phyloP scores from a whole-genome alignment of 2,888 invertebrate species.

The Orthosia incerta region DNA sequence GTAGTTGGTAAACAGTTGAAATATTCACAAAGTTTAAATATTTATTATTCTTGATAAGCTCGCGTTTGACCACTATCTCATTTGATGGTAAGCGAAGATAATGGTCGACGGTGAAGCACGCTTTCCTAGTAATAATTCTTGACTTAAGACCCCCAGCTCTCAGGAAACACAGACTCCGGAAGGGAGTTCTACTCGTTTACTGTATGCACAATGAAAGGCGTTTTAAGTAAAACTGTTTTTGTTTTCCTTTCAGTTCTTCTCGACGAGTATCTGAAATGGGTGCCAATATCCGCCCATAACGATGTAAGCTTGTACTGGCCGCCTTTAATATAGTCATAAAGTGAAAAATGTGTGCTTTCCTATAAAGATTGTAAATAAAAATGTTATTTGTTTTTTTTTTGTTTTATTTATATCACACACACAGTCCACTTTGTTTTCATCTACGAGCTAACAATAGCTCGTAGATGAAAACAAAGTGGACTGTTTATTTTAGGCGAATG shows the following conservation, averaged over 20 bases:
- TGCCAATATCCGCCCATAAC: conserved; percentile 94
- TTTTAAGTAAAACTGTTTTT: neutral
- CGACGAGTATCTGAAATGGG: conserved; percentile 94
- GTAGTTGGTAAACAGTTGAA: neutral
- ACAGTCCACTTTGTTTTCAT: too few relatives aligned
- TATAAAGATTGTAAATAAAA: conserved; percentile 73
- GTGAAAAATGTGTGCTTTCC: conserved; percentile 3
- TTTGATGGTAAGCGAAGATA: too few relatives aligned
- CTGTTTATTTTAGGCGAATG: too few relatives aligned
- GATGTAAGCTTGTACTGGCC: conserved; percentile 95
- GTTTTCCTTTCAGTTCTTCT: conserved; percentile 91
- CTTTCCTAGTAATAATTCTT: too few relatives aligned
- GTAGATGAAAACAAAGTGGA: too few relatives aligned
- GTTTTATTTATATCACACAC: too few relatives aligned
- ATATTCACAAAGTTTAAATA: neutral
- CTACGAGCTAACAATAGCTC: too few relatives aligned
- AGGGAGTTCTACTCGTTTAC: neutral
- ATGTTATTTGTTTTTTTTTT: conserved; percentile 4
- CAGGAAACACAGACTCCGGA: neutral
- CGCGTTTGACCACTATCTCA: too few relatives aligned
- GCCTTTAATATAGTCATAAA: conserved; percentile 85
- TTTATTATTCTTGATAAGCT: too few relatives aligned
- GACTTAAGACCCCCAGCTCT: too few relatives aligned
- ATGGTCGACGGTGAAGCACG: too few relatives aligned
- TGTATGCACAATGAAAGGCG: neutral